Percentiles rank a stretch among this genome's conserved stretches.
These are phyloP conservation scores for Hylaeus anthracinus DNA, from an alignment of 1,140 invertebrate species.

Conservation along the genomic window DNA sequence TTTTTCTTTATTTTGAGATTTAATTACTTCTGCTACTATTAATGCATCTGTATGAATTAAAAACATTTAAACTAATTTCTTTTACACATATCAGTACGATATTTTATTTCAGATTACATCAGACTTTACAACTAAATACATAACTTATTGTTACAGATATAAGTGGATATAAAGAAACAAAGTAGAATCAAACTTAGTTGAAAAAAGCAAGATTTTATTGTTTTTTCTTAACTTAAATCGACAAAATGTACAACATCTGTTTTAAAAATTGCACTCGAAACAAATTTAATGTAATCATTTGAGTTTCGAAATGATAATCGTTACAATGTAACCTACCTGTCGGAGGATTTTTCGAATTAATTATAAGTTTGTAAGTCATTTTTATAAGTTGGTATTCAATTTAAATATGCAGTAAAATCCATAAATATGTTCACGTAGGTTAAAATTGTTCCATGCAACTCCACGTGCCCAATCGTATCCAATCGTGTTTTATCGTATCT, in stretches of 20 bases:
- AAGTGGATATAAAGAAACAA: background rate
- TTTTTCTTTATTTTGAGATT: slow-evolving; percentile 67
- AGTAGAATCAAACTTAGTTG: background rate
- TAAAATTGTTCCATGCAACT: slow-evolving; percentile 9
- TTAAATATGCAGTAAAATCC: background rate
- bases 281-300: background rate
- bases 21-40: slow-evolving; percentile 71
- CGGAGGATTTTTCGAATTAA: slow-evolving; percentile 66
- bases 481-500: too few relatives aligned
- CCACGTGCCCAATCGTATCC: slow-evolving; percentile 8
- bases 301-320: background rate
- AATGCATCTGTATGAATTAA: slow-evolving; percentile 71
- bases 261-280: slow-evolving; percentile 5
- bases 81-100: background rate
- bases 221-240: background rate
- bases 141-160: background rate
- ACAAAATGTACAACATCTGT: slow-evolving; percentile 7
- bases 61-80: background rate
- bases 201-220: background rate
- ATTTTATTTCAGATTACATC: background rate
- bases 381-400: slow-evolving; percentile 21
- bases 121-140: background rate
- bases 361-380: slow-evolving; percentile 68
- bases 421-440: slow-evolving; percentile 19
- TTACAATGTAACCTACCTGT: slow-evolving; percentile 59